A percentile compares a stretch with the other conserved stretches of the same genome.
These are phyloP conservation scores for Pelodytes ibericus DNA, from an alignment of 2,797 vertebrate genomes.

Conservation along the genomic window DNA sequence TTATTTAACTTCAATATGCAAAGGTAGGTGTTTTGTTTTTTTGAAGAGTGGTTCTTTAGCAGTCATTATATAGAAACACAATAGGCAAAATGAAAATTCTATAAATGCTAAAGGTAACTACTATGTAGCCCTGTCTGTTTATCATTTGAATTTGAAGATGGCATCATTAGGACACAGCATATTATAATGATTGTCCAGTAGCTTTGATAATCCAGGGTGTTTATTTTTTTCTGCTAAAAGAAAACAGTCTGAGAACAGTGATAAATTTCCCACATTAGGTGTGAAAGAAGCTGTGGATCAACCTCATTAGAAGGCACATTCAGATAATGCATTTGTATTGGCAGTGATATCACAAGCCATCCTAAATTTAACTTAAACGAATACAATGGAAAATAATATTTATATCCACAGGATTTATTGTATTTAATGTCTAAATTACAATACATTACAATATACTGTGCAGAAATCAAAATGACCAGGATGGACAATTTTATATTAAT, in stretches of 20 bases:
- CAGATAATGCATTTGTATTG: conserved; percentile 6
- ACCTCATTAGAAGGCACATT: background rate
- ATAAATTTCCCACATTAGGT: background rate
- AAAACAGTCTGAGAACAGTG: background rate
- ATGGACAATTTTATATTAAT: conserved; percentile 42
- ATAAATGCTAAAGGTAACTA: background rate
- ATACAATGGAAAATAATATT: background rate
- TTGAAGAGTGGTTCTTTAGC: no score
- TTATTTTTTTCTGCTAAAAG: background rate
- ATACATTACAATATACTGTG: conserved; percentile 4
- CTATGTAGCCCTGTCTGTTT: background rate
- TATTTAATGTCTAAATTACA: background rate
- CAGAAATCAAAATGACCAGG: conserved; percentile 49
- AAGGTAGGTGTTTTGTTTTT: no score
- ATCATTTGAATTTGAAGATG: background rate
- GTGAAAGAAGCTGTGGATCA: background rate
- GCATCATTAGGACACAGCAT: background rate
- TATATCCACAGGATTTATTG: background rate
- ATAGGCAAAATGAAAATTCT: no score
- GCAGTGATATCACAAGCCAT: background rate
- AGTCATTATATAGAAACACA: no score
- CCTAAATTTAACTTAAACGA: conserved; percentile 7
- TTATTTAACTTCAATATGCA: no score
- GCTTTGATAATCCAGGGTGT: background rate
- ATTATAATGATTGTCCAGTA: background rate